These are phyloP conservation scores for Martes martes DNA, from an alignment of 2,113 vertebrate species.

Conservation along the genomic window DNA sequence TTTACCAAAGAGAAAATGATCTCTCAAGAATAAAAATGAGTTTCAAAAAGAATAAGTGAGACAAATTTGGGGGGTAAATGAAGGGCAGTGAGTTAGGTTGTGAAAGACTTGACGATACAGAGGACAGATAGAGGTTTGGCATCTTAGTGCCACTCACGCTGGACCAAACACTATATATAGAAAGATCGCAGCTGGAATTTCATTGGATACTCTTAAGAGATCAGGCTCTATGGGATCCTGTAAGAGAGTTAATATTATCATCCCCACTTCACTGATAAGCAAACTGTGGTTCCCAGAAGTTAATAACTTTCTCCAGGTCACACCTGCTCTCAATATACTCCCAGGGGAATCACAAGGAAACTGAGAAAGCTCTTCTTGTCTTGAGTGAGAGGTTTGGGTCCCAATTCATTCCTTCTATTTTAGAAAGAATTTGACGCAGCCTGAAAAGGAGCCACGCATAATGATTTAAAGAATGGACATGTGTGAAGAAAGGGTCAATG, in stretches of 20 bases:
- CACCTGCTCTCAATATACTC: neutral
- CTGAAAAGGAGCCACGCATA: neutral
- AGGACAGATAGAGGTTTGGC: neutral
- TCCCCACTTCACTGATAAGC: neutral
- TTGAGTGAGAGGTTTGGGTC: neutral
- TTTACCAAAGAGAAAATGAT: conserved; percentile 54
- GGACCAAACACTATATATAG: neutral
- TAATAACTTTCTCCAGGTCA: neutral
- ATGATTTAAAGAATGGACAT: neutral
- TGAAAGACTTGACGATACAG: neutral
- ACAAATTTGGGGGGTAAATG: neutral
- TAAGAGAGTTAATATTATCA: neutral
- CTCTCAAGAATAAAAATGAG: conserved; percentile 22
- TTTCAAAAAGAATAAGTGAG: neutral
- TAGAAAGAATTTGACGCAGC: neutral
- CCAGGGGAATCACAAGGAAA: neutral
- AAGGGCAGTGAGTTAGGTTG: neutral
- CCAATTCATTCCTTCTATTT: neutral
- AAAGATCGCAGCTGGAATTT: neutral
- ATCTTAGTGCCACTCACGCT: neutral
- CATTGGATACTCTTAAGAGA: accelerated
- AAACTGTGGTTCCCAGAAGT: neutral
- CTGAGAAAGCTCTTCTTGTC: neutral
- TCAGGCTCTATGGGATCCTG: neutral
- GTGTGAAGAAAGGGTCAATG: neutral